Percentiles rank a stretch among this genome's conserved stretches.
Evolutionary conservation across 1,140 invertebrate genomes (phyloP).

Genomic region (Cydia pomonella): DNA sequence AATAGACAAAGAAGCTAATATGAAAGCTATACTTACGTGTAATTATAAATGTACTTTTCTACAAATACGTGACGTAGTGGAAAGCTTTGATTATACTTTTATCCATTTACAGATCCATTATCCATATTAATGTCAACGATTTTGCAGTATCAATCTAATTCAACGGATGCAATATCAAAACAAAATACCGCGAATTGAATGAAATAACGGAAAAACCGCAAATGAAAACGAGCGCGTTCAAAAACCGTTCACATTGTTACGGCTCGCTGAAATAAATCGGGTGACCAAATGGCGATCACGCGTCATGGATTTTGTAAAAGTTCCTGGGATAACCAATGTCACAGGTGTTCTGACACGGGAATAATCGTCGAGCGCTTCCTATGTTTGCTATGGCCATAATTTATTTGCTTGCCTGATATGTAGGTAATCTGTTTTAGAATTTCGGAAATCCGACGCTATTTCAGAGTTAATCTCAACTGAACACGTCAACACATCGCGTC

Average conservation of each 20-base stretch:
- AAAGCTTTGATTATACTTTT: background rate
- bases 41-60: background rate
- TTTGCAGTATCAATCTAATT: background rate
- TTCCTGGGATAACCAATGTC: background rate
- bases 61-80: background rate
- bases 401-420: constrained; percentile 12
- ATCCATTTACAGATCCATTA: too few relatives aligned
- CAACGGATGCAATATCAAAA: background rate
- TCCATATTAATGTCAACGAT: background rate
- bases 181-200: background rate
- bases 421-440: constrained; percentile 17
- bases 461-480: constrained; percentile 17
- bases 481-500: constrained; percentile 8
- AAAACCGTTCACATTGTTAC: background rate
- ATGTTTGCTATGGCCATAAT: background rate
- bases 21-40: background rate
- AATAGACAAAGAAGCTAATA: background rate
- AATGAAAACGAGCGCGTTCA: background rate
- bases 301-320: background rate
- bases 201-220: background rate
- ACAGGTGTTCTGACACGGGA: background rate
- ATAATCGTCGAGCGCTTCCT: background rate
- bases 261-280: constrained; percentile 11
- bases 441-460: constrained; percentile 14
- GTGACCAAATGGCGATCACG: background rate